Base-by-base conservation (phyloP, 2,888 invertebrate species). In the Cerceris ruficornis region DNA sequence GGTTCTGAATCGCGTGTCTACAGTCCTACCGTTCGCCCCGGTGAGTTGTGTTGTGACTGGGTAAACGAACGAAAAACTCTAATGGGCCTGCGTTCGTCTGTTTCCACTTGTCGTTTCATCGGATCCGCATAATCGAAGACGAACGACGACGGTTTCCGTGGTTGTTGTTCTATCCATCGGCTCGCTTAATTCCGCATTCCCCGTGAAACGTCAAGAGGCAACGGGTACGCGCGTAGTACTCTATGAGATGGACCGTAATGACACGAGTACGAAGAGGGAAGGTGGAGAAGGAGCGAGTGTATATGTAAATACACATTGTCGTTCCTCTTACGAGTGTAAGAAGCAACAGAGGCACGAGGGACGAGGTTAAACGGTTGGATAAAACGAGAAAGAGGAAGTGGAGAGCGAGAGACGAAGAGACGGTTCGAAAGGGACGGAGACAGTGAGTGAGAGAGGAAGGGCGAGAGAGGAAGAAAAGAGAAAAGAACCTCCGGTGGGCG, bases 11-110 rank as follows among this genome's bases (percentile, higher is more conserved):
- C 7, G 8, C 7, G 6, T 0, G 8, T 7, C 8, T 67, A 70
- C 75, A 57, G 39, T 14, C 71, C 59, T 76, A 61, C n/a, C 55
- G 58, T 55, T 76, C 67, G 43, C 71, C 70, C 76, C 76, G 71
- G 71, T 64, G 50, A 76, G 49, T 67, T 64, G 78, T 65, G 67
- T 71, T 64, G 67, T 65, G 76, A 68, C 68, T 71, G 60, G 60
- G 65, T 68, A 76, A 78, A 68, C 71, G 78, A 43, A 73, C 54
- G 68, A 70, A 76, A 70, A 71, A 71, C 54, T 65, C 69, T 60
- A 77, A 69, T 69, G 60, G 69, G 28, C 66, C 54, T 57, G 15
- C 43, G 75, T 57, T 75, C 61, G 54, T 70, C 60, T 52, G 58
- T 74, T 69, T 66, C 69, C 52, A 75, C 54, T 75, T 71, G 75